These are phyloP conservation scores for Periphyllus acericola DNA, from an alignment of 2,888 invertebrate species.

Conservation along the genomic window DNA sequence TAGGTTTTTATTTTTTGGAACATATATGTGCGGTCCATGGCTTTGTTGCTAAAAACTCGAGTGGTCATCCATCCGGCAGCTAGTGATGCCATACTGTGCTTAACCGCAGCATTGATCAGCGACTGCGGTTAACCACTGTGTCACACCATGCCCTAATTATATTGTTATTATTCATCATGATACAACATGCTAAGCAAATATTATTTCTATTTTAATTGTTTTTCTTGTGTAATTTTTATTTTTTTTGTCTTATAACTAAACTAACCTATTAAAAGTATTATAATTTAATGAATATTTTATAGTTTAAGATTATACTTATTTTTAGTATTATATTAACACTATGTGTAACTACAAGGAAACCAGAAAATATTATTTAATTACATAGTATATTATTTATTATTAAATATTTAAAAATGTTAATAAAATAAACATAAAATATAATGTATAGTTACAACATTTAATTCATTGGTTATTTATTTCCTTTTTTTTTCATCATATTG, in stretches of 20 bases:
- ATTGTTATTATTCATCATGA: neutral
- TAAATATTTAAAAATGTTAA: neutral
- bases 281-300: neutral
- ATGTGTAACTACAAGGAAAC: neutral
- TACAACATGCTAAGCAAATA: neutral
- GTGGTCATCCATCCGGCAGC: too few species aligned
- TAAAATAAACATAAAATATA: neutral
- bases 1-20: too few species aligned
- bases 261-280: neutral
- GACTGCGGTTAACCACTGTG: too few species aligned
- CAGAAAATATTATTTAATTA: neutral
- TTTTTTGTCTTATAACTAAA: neutral
- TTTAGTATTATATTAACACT: conserved; percentile 26
- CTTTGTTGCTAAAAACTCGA: too few species aligned
- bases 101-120: too few species aligned
- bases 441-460: neutral
- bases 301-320: conserved; percentile 25
- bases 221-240: neutral
- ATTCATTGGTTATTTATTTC: neutral
- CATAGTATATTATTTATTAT: neutral
- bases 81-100: too few species aligned
- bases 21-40: too few species aligned
- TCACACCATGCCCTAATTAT: too few species aligned
- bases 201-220: conserved; percentile 21
- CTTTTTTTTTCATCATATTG: neutral